Conservation (phyloP, 2,888 invertebrate species). For the Macropis europaea region DNA sequence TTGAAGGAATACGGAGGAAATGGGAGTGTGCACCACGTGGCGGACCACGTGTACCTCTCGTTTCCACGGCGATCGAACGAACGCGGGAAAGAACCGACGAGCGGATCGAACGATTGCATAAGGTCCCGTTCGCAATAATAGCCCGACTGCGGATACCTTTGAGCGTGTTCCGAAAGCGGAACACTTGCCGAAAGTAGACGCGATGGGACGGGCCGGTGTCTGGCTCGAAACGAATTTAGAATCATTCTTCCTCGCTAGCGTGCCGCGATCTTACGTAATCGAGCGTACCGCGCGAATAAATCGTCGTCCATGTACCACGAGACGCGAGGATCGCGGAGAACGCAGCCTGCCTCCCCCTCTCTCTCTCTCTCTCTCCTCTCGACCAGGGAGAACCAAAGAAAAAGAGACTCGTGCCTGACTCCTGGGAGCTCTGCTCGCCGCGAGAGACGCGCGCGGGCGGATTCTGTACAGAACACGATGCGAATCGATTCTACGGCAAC, state of each 20-base stretch:
- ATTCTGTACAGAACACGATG: too few relatives aligned
- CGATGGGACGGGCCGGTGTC: constrained; percentile 52
- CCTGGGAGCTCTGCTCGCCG: too few relatives aligned
- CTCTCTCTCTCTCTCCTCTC: too few relatives aligned
- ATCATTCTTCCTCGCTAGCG: constrained; percentile 51
- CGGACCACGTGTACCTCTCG: constrained; percentile 22
- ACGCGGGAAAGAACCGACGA: constrained; percentile 8
- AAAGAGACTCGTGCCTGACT: too few relatives aligned
- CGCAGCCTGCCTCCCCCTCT: too few relatives aligned
- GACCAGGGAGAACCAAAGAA: too few relatives aligned
- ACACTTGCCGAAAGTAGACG: constrained; percentile 52
- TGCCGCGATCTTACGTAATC: constrained; percentile 46
- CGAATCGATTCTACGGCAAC: too few relatives aligned
- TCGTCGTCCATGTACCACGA: too few relatives aligned
- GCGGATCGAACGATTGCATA: constrained; percentile 51
- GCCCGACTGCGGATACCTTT: constrained; percentile 47
- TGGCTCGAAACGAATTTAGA: constrained; percentile 59
- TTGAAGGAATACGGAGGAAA: constrained; percentile 25
- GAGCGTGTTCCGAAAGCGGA: constrained; percentile 58
- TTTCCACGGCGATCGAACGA: neutral
- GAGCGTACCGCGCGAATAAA: constrained; percentile 2
- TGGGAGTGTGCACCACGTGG: constrained; percentile 17
- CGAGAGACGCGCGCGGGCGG: too few relatives aligned
- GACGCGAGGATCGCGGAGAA: too few relatives aligned
- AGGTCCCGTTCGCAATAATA: constrained; percentile 50